phyloP scores from a whole-genome alignment of 2,888 invertebrate genomes.

The Polymixis flavicincta region DNA sequence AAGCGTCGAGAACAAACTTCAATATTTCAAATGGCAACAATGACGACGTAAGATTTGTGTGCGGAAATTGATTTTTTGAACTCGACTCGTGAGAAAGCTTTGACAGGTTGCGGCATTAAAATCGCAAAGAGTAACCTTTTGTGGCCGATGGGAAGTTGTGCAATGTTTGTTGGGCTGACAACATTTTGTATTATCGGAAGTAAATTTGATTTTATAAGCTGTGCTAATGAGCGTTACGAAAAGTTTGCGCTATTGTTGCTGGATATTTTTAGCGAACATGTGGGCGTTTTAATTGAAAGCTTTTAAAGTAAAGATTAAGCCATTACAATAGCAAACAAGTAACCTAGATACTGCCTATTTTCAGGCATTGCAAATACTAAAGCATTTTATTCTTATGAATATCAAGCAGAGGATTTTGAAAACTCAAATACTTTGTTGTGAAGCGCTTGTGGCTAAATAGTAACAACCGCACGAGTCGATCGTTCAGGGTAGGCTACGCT shows the following conservation, averaged over 20 bases:
- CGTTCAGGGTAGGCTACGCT: too few species aligned
- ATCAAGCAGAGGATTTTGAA: not conserved
- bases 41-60: constrained; percentile 89
- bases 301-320: not conserved
- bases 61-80: constrained; percentile 90
- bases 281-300: constrained; percentile 4
- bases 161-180: constrained; percentile 69
- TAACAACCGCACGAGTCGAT: too few species aligned
- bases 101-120: constrained; percentile 85
- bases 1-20: constrained; percentile 77
- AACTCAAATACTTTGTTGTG: too few species aligned
- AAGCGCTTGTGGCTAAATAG: too few species aligned
- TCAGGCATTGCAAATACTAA: not conserved
- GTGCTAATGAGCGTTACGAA: constrained; percentile 44
- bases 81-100: constrained; percentile 85
- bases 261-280: constrained; percentile 3
- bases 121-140: constrained; percentile 75
- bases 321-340: not conserved
- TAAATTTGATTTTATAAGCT: constrained; percentile 58
- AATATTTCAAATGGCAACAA: constrained; percentile 89
- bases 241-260: constrained; percentile 25
- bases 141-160: constrained; percentile 77
- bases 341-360: not conserved
- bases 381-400: not conserved
- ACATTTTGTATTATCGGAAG: constrained; percentile 71